These are phyloP conservation scores for Hoplodrina blanda DNA, from an alignment of 2,888 invertebrate species.

Conservation along the genomic window DNA sequence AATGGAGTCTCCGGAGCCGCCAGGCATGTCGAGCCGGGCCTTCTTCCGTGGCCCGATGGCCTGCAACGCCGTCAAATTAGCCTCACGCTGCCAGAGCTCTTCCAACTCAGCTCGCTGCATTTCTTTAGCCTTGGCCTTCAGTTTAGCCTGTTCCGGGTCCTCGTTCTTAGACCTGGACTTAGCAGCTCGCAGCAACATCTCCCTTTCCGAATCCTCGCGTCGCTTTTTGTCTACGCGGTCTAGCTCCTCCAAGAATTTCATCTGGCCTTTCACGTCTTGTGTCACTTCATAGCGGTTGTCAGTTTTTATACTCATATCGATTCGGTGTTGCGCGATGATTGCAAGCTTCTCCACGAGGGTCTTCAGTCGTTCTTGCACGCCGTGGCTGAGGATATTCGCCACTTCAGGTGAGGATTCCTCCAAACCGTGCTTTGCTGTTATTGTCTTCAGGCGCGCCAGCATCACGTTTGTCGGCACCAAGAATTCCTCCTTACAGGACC, in stretches of 20 bases:
- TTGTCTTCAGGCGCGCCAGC: conserved; percentile 94
- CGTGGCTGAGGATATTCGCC: conserved; percentile 97
- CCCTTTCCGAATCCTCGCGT: conserved; percentile 98
- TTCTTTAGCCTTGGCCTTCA: conserved; percentile 97
- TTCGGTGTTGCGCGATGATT: conserved; percentile 97
- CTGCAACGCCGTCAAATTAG: conserved; percentile 98
- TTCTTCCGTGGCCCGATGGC: conserved; percentile 99
- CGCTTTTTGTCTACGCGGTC: conserved; percentile 98
- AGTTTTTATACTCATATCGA: conserved; percentile 96
- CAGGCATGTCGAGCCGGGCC: conserved; percentile 93
- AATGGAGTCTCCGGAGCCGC: conserved; percentile 85
- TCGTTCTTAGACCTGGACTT: conserved; percentile 99
- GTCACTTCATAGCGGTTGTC: conserved; percentile 97
- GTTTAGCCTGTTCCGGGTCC: conserved; percentile 99
- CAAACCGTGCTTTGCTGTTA: conserved; percentile 94
- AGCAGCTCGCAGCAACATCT: conserved; percentile 97
- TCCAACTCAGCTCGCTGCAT: conserved; percentile 99
- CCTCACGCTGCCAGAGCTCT: conserved; percentile 97
- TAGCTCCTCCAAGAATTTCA: conserved; percentile 98
- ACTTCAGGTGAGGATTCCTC: conserved; percentile 97
- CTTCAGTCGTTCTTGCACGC: conserved; percentile 97
- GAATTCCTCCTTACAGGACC: conserved; percentile 97
- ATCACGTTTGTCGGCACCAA: conserved; percentile 95
- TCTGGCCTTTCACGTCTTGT: conserved; percentile 97
- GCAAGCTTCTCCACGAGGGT: conserved; percentile 97